Conservation (phyloP, 2,797 vertebrate species). For the Nyctalus aviator region DNA sequence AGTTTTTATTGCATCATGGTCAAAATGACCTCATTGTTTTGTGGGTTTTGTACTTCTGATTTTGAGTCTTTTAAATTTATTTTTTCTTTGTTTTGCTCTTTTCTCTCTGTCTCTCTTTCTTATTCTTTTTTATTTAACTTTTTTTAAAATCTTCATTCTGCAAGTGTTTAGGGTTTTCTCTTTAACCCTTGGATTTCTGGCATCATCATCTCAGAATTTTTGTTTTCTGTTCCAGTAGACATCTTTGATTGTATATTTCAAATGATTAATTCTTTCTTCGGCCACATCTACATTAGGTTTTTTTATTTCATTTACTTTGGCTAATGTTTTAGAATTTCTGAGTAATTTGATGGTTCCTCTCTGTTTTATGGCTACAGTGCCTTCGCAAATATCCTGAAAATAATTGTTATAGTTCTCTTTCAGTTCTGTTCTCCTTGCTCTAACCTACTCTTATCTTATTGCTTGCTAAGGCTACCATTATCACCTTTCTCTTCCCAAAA, state of each 20-base stretch:
- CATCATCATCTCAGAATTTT: not conserved
- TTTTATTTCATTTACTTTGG: constrained; percentile 11
- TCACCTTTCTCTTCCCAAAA: not conserved
- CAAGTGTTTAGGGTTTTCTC: not conserved
- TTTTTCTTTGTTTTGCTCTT: not conserved
- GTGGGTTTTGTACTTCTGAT: not conserved
- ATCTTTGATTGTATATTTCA: not conserved
- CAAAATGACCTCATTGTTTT: not conserved
- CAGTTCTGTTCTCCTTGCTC: constrained; percentile 4
- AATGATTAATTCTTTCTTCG: not conserved
- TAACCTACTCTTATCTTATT: not conserved
- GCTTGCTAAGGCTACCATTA: not conserved
- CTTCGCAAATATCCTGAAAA: not conserved
- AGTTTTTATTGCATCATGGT: not conserved
- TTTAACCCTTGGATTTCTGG: not conserved
- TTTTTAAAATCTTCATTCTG: not conserved
- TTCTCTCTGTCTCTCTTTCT: not conserved
- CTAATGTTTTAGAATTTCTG: not conserved
- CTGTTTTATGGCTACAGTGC: not conserved
- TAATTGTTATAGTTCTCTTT: not conserved
- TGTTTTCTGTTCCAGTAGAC: not conserved
- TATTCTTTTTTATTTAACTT: not conserved
- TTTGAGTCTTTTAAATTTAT: not conserved
- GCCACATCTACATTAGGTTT: not conserved
- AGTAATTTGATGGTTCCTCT: not conserved